A percentile compares a stretch with the other conserved stretches of the same genome.
These are phyloP conservation scores for Asarcornis scutulata DNA, from an alignment of 2,113 vertebrate species.

Conservation along the genomic window DNA sequence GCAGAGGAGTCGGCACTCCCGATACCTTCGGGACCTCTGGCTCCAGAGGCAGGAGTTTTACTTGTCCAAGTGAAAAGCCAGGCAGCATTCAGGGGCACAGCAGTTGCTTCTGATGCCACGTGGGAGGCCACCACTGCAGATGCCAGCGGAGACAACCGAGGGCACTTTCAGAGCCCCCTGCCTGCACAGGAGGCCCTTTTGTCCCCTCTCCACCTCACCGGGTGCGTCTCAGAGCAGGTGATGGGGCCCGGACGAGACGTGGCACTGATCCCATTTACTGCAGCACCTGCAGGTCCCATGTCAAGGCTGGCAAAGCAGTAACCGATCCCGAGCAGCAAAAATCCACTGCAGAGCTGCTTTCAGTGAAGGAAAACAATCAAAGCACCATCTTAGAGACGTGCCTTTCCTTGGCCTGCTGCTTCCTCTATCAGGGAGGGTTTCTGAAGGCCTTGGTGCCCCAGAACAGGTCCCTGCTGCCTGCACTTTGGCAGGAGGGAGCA, in stretches of 20 bases:
- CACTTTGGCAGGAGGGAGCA: background rate
- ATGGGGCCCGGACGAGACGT: rapidly evolving
- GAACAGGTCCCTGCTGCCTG: background rate
- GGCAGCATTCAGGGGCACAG: background rate
- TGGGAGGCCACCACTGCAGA: background rate
- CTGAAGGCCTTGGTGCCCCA: background rate
- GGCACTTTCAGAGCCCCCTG: rapidly evolving
- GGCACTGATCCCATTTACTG: background rate
- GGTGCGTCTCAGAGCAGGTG: background rate
- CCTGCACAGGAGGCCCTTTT: rapidly evolving
- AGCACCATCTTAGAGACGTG: background rate
- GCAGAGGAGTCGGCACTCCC: background rate
- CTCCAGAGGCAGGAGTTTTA: background rate
- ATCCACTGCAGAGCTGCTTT: background rate
- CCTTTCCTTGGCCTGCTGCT: background rate
- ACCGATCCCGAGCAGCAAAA: background rate
- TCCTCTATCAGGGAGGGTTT: background rate
- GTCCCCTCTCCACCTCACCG: rapidly evolving
- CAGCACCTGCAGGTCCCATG: background rate
- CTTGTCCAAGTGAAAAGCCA: background rate
- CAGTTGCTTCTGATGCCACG: background rate
- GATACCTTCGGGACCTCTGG: background rate
- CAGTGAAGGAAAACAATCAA: background rate
- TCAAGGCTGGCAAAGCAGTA: background rate
- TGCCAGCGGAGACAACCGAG: background rate